Evolutionary conservation across 2,797 vertebrate species (phyloP).

Genomic region (Liparis tanakae): DNA sequence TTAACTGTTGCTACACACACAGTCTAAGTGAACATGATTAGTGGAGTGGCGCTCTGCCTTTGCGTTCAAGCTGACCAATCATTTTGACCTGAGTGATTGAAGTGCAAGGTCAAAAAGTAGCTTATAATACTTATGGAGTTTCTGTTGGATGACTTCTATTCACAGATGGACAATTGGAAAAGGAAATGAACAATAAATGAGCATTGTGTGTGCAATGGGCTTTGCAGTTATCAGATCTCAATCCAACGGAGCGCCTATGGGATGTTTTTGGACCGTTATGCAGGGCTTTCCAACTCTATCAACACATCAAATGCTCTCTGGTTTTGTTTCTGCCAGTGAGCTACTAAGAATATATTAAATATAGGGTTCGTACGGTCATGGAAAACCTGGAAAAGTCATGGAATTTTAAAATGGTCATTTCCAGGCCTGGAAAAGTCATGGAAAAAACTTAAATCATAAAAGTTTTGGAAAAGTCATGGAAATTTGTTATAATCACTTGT

Average conservation of each 20-base stretch:
- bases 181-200: neutral
- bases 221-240: neutral
- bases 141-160: neutral
- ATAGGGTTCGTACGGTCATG: too few relatives aligned
- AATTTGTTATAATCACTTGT: too few relatives aligned
- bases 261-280: neutral
- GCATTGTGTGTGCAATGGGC: neutral
- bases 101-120: neutral
- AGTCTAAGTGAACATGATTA: conserved; percentile 17
- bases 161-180: neutral
- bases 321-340: neutral
- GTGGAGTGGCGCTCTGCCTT: conserved; percentile 12
- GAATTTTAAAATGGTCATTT: too few relatives aligned
- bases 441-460: too few relatives aligned
- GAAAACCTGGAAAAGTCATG: too few relatives aligned
- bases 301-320: neutral
- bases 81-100: conserved; percentile 21
- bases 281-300: neutral
- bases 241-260: neutral
- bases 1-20: conserved; percentile 7
- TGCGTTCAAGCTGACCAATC: conserved; percentile 18
- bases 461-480: too few relatives aligned
- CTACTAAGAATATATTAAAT: neutral
- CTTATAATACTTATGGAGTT: neutral
- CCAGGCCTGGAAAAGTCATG: too few relatives aligned